A percentile compares a stretch with the other conserved stretches of the same genome.
phyloP scores from a whole-genome alignment of 2,797 vertebrate species.

The Rhynchonycteris naso region DNA sequence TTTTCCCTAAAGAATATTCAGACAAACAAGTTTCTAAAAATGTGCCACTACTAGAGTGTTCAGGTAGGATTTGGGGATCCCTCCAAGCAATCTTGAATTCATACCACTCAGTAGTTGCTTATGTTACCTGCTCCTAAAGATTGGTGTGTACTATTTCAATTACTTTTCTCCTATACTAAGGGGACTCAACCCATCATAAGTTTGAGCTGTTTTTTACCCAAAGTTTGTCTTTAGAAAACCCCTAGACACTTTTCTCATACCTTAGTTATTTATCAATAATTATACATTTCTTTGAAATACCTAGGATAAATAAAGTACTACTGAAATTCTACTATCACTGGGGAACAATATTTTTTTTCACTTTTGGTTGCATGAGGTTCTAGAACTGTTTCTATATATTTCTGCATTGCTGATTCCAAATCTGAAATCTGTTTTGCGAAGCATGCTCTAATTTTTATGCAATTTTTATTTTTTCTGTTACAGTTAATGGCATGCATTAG shows the following conservation, averaged over 20 bases:
- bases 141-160: background rate
- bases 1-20: background rate
- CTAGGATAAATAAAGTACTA: background rate
- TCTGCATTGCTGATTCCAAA: too few relatives aligned
- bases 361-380: too few relatives aligned
- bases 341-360: too few relatives aligned
- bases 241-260: background rate
- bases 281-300: background rate
- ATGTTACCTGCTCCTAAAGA: background rate
- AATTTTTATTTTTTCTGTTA: too few relatives aligned
- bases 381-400: too few relatives aligned
- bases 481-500: too few relatives aligned
- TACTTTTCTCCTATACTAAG: background rate
- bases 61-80: background rate
- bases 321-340: constrained; percentile 32
- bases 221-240: constrained; percentile 34
- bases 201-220: background rate
- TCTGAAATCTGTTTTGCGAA: too few relatives aligned
- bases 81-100: background rate
- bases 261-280: constrained; percentile 7
- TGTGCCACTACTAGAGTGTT: background rate
- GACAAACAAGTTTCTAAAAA: background rate
- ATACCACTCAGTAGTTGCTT: background rate
- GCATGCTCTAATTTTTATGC: too few relatives aligned
- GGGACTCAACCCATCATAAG: background rate